Percentiles rank a stretch among this genome's conserved stretches.
These are phyloP conservation scores for Polypterus senegalus DNA, from an alignment of 2,113 vertebrate species.

Conservation along the genomic window DNA sequence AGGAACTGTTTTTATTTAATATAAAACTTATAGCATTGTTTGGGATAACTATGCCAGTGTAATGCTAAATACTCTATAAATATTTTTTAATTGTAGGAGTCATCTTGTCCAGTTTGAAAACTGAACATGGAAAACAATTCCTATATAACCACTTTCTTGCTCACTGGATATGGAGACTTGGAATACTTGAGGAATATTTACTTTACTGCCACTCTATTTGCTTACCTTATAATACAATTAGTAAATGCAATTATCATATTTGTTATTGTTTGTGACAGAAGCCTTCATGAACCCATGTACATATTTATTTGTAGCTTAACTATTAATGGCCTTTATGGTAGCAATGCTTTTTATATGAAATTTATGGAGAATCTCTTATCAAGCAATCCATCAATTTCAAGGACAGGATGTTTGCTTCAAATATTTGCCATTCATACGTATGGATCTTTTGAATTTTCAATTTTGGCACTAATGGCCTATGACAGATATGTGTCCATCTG, in stretches of 20 bases:
- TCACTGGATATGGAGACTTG: not conserved
- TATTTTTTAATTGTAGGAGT: no score
- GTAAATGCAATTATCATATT: not conserved
- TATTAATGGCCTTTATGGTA: slow-evolving; percentile 4
- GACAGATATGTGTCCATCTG: slow-evolving; percentile 8
- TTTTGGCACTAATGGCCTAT: slow-evolving; percentile 12
- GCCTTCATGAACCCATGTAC: slow-evolving; percentile 22
- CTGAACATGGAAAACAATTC: not conserved
- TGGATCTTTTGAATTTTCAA: slow-evolving; percentile 16
- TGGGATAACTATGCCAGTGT: no score
- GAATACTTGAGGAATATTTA: not conserved
- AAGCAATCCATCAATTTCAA: slow-evolving; percentile 18
- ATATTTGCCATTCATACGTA: slow-evolving; percentile 18
- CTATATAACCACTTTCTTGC: not conserved
- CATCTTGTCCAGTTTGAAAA: not conserved
- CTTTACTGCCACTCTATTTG: not conserved
- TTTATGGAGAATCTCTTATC: slow-evolving; percentile 10
- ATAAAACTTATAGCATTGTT: no score
- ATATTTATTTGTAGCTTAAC: slow-evolving; percentile 17
- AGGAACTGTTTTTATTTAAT: no score
- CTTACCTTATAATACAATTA: not conserved
- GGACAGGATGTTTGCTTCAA: slow-evolving; percentile 4
- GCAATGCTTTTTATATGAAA: slow-evolving; percentile 23
- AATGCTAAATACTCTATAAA: no score
- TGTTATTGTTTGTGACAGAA: not conserved